phyloP scores from a whole-genome alignment of 2,888 invertebrate species.

The Salpingus planirostris region DNA sequence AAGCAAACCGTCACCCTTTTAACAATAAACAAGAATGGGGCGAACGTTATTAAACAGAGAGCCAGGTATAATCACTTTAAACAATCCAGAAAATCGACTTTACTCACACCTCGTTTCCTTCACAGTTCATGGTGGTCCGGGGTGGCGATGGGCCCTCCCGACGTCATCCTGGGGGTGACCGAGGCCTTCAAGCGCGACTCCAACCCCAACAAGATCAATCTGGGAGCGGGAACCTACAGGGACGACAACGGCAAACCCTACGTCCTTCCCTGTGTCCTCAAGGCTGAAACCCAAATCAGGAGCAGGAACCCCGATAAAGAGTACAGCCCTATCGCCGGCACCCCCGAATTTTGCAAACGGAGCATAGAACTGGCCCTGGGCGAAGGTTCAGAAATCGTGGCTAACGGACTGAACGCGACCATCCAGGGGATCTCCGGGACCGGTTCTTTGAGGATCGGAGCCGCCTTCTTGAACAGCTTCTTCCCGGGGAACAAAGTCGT shows the following conservation, averaged over 20 bases:
- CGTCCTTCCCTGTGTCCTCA: conserved; percentile 79
- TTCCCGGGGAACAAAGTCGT: conserved; percentile 72
- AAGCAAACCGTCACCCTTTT: conserved; percentile 21
- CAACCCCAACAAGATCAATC: conserved; percentile 90
- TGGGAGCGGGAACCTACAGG: conserved; percentile 94
- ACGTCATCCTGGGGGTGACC: conserved; percentile 94
- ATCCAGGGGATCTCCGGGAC: conserved; percentile 95
- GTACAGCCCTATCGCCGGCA: conserved; percentile 87
- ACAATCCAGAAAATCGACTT: conserved; percentile 1
- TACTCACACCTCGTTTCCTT: no score
- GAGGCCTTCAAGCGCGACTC: conserved; percentile 90
- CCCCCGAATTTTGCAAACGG: conserved; percentile 73
- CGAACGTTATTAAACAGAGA: conserved; percentile 19
- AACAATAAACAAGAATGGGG: conserved; percentile 21
- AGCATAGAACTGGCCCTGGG: conserved; percentile 86
- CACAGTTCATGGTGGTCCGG: conserved; percentile 76
- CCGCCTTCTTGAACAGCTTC: conserved; percentile 75
- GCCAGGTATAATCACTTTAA: conserved; percentile 18
- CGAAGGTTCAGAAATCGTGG: conserved; percentile 56
- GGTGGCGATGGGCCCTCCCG: conserved; percentile 95
- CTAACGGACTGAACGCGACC: conserved; percentile 60
- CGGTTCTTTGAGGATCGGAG: conserved; percentile 89
- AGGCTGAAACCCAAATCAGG: conserved; percentile 72
- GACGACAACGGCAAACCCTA: conserved; percentile 97
- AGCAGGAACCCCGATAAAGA: conserved; percentile 77